Evolutionary conservation across 2,113 vertebrate species (phyloP), one percentile per base, ranked within the genome.

Genomic region (Catharus bicknelli): DNA sequence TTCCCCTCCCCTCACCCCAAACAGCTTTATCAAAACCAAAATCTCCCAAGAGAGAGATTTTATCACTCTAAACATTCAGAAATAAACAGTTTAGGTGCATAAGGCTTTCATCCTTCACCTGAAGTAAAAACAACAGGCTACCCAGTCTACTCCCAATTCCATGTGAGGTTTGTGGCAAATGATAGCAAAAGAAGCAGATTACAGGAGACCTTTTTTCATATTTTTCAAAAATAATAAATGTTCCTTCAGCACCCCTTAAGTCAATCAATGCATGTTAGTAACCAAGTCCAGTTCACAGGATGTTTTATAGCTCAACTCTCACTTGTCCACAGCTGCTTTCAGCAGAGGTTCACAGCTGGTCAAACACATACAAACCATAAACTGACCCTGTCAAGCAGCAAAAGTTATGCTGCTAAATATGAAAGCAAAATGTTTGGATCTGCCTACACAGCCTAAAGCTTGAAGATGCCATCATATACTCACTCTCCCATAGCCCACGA

Each of bases 401-500:
- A 26, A 16, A 58, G 21, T 25, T 72, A 34, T 1, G 38, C 47
- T n/a, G 36, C 45, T 66, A 36, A 69, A 40, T 12, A 54, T 4
- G n/a, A 68, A 63, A 83, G 26, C 36, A 59, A 53, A 64, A 25
- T 0, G 7, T 53, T 34, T 74, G 2, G 57, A 66, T 21, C 30
- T 32, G 68, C 48, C 69, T 57, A 30, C 4, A 23, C 21, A 51
- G 38, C 21, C 81, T 79, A 81, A 61, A 62, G 42, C 72, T 34
- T 53, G 47, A 48, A 82, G 50, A 62, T 51, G 55, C 11, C 22
- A 45, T 54, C 59, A 82, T 29, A 76, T 93, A 99, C 99, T 98
- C 96, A 99, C 99, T 99, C 99, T 98, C 99, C 99, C 99, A 99
- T 99, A 48, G 98, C 97, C 99, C 99, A 99, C 0, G 99, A 98